Evolutionary conservation across 2,113 vertebrate species (phyloP).

Genomic region (Echinops telfairi): DNA sequence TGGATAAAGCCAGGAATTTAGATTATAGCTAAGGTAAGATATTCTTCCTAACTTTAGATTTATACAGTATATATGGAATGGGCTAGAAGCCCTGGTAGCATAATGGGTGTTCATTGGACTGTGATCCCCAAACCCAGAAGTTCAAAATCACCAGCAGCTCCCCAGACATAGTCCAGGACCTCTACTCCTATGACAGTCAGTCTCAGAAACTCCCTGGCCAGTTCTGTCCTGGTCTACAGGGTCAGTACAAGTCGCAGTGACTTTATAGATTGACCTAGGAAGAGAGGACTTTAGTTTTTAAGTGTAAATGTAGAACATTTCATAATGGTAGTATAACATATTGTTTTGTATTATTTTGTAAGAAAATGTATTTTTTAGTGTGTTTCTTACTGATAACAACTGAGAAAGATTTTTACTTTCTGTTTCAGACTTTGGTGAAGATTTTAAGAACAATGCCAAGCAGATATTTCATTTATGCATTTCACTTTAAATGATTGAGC

Average conservation of each 20-base stretch:
- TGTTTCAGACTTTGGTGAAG: neutral
- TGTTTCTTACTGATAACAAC: conserved; percentile 47
- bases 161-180: no score
- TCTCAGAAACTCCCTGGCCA: no score
- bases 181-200: no score
- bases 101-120: no score
- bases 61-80: neutral
- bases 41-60: neutral
- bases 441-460: neutral
- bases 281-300: neutral
- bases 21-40: neutral
- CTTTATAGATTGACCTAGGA: neutral
- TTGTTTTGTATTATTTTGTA: neutral
- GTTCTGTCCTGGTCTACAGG: no score
- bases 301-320: neutral
- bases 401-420: conserved; percentile 37
- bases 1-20: neutral
- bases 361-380: neutral
- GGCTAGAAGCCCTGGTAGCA: no score
- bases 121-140: no score
- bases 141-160: no score
- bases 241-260: no score
- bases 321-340: neutral
- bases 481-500: neutral
- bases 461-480: neutral